Conservation (phyloP, 1,140 invertebrate genomes). For the Pseudomyrmex concolor region DNA sequence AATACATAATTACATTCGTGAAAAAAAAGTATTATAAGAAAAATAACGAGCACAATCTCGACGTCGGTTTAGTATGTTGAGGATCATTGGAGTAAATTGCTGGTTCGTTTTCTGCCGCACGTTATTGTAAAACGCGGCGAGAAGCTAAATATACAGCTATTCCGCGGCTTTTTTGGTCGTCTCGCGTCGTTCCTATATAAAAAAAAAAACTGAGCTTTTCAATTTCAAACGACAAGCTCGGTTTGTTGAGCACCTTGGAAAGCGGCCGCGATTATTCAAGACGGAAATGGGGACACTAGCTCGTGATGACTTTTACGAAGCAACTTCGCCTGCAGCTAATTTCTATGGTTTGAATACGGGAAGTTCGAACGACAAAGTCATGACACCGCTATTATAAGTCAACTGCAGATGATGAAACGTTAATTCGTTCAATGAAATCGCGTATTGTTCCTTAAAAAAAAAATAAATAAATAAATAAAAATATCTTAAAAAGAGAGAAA, state of each 20-base stretch:
- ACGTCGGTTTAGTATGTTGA: not conserved
- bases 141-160: slow-evolving; percentile 22
- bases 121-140: slow-evolving; percentile 3
- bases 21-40: not conserved
- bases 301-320: slow-evolving; percentile 57
- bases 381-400: slow-evolving; percentile 38
- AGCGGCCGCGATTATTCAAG: slow-evolving; percentile 49
- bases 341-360: slow-evolving; percentile 49
- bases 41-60: not conserved
- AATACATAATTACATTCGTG: no score
- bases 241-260: slow-evolving; percentile 34
- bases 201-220: slow-evolving; percentile 30
- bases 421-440: slow-evolving; percentile 37
- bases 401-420: slow-evolving; percentile 39
- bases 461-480: slow-evolving; percentile 19
- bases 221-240: slow-evolving; percentile 47
- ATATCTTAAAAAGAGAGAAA: no score
- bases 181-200: not conserved
- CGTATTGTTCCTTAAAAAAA: not conserved
- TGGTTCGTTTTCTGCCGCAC: not conserved
- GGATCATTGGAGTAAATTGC: slow-evolving; percentile 2
- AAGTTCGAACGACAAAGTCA: slow-evolving; percentile 35
- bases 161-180: not conserved
- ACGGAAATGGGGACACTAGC: slow-evolving; percentile 52
- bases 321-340: slow-evolving; percentile 35